Conservation (phyloP, 2,888 invertebrate species). For the Drosophila seclusa region DNA sequence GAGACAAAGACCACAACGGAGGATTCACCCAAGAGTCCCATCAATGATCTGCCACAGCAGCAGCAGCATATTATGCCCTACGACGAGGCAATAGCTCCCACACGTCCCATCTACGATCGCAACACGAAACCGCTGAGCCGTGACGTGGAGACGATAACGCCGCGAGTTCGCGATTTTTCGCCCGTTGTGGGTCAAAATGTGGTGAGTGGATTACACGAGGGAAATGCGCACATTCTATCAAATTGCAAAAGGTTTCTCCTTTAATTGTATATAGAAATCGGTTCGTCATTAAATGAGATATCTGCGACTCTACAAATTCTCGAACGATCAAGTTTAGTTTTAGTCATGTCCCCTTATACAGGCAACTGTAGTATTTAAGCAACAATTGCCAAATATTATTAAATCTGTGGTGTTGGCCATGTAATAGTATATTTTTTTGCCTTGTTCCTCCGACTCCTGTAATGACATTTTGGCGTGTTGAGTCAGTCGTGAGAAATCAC, state of each 20-base stretch:
- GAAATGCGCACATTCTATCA: background rate
- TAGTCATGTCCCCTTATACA: background rate
- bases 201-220: slow-evolving; percentile 79
- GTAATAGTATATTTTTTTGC: background rate
- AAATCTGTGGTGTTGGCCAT: background rate
- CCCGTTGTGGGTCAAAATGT: slow-evolving; percentile 86
- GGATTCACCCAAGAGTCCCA: slow-evolving; percentile 4
- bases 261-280: background rate
- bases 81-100: slow-evolving; percentile 21
- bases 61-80: background rate
- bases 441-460: background rate
- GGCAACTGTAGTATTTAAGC: background rate
- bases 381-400: background rate
- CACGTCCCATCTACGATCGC: slow-evolving; percentile 87
- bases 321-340: background rate
- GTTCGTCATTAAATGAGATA: background rate
- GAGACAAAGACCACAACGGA: slow-evolving; percentile 19
- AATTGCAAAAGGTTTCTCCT: background rate
- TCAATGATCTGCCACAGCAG: background rate
- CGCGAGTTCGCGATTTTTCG: slow-evolving; percentile 86
- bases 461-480: background rate
- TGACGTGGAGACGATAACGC: slow-evolving; percentile 75
- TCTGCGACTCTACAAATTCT: background rate
- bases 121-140: slow-evolving; percentile 86
- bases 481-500: slow-evolving; percentile 12